These are phyloP conservation scores for Acyrthosiphon pisum DNA, from an alignment of 1,140 invertebrate genomes.

Conservation along the genomic window DNA sequence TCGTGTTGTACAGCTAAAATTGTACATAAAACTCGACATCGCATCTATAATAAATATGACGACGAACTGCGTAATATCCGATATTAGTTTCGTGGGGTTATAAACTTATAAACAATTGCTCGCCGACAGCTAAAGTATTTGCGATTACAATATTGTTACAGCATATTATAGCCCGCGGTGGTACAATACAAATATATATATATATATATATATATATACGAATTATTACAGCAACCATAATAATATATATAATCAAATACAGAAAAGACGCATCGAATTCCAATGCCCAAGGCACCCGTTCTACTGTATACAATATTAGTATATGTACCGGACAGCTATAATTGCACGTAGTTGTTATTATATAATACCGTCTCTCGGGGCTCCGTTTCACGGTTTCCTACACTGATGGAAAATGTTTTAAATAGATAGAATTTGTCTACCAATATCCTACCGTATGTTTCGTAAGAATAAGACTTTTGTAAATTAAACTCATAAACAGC, in stretches of 20 bases:
- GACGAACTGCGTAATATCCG: neutral
- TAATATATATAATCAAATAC: neutral
- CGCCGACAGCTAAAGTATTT: neutral
- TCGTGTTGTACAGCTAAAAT: neutral
- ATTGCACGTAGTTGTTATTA: conserved; percentile 4
- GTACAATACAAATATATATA: neutral
- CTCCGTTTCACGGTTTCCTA: neutral
- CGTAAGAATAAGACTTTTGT: neutral
- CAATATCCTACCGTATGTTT: neutral
- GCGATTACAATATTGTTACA: neutral
- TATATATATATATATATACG: neutral
- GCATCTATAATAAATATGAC: neutral
- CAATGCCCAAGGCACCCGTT: neutral
- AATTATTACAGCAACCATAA: neutral
- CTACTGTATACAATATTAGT: neutral
- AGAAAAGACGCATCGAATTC: neutral
- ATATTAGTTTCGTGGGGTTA: neutral
- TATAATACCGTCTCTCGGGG: neutral
- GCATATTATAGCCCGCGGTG: neutral
- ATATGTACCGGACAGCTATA: neutral
- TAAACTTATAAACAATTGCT: neutral
- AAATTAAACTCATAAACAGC: too few species aligned
- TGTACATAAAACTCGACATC: neutral
- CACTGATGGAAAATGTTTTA: neutral
- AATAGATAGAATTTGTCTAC: neutral